A percentile compares a stretch with the other conserved stretches of the same genome.
phyloP scores from a whole-genome alignment of 1,140 invertebrate genomes.

The Cotesia vestalis region DNA sequence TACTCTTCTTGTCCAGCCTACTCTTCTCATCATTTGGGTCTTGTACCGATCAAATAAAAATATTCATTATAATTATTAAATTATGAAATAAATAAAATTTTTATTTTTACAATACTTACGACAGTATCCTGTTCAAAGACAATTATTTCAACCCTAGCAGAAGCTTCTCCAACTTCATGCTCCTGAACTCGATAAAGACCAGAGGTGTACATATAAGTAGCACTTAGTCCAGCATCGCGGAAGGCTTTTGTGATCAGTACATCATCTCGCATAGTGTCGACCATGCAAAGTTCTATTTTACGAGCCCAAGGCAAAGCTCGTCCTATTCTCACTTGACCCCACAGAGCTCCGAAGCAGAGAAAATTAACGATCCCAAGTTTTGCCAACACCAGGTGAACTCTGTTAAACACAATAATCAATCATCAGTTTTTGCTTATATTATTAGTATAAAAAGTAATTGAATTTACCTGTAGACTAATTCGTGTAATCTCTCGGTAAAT shows the following conservation, averaged over 20 bases:
- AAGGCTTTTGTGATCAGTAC: conserved; percentile 56
- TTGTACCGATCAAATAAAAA: conserved; percentile 39
- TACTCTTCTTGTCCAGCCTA: conserved; percentile 69
- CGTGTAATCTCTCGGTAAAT: conserved; percentile 54
- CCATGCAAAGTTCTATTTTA: conserved; percentile 56
- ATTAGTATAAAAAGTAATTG: background rate
- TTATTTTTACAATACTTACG: conserved; percentile 39
- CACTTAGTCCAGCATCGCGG: conserved; percentile 51
- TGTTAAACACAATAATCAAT: conserved; percentile 29
- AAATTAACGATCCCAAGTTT: conserved; percentile 57
- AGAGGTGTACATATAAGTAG: conserved; percentile 53
- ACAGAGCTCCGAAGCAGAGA: conserved; percentile 58
- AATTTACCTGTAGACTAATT: conserved; percentile 51
- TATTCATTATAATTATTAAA: background rate
- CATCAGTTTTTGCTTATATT: background rate
- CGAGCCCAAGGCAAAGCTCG: conserved; percentile 57
- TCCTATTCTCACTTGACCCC: conserved; percentile 59
- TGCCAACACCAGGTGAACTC: conserved; percentile 53
- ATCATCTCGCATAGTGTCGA: conserved; percentile 57
- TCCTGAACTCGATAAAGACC: conserved; percentile 55
- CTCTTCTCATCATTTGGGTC: conserved; percentile 64
- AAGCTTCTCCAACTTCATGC: conserved; percentile 49
- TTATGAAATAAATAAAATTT: background rate
- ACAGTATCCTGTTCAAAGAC: conserved; percentile 56
- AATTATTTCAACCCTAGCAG: conserved; percentile 52